phyloP scores from a whole-genome alignment of 1,140 invertebrate genomes.

The Archivesica marissinica region DNA sequence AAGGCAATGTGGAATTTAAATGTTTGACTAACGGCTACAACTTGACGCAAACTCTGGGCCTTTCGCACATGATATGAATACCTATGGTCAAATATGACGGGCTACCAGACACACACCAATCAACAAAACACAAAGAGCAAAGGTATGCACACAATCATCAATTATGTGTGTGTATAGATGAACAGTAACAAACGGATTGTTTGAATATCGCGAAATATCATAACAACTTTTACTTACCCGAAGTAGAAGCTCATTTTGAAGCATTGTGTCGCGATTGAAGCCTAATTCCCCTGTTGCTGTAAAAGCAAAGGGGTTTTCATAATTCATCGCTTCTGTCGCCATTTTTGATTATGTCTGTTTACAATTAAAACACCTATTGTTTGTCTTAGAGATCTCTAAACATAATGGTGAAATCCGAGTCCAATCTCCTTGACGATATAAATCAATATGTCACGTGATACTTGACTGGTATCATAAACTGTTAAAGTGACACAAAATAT shows the following conservation, averaged over 20 bases:
- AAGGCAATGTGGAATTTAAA: too few species aligned
- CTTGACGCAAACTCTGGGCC: too few species aligned
- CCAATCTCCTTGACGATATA: slow-evolving; percentile 59
- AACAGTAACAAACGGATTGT: background rate
- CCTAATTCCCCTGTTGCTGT: slow-evolving; percentile 59
- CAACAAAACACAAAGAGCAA: too few species aligned
- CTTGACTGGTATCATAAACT: slow-evolving; percentile 14
- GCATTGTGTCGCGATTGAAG: slow-evolving; percentile 53
- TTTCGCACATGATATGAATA: too few species aligned
- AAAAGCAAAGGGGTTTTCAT: slow-evolving; percentile 38
- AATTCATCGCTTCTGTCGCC: slow-evolving; percentile 40
- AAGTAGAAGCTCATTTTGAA: slow-evolving; percentile 61
- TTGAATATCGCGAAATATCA: slow-evolving; percentile 34
- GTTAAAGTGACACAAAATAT: background rate
- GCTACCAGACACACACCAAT: too few species aligned
- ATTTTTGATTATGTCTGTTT: slow-evolving; percentile 6
- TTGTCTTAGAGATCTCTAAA: slow-evolving; percentile 57
- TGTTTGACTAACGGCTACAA: too few species aligned
- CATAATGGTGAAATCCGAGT: slow-evolving; percentile 56
- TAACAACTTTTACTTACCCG: slow-evolving; percentile 47
- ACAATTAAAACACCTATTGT: slow-evolving; percentile 30
- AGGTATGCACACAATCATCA: too few species aligned
- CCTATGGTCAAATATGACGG: too few species aligned
- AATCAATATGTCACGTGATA: slow-evolving; percentile 59
- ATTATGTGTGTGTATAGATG: background rate